A percentile compares a stretch with the other conserved stretches of the same genome.
phyloP scores from a whole-genome alignment of 64 coral and sea anemone genomes.

The Montipora foliosa region DNA sequence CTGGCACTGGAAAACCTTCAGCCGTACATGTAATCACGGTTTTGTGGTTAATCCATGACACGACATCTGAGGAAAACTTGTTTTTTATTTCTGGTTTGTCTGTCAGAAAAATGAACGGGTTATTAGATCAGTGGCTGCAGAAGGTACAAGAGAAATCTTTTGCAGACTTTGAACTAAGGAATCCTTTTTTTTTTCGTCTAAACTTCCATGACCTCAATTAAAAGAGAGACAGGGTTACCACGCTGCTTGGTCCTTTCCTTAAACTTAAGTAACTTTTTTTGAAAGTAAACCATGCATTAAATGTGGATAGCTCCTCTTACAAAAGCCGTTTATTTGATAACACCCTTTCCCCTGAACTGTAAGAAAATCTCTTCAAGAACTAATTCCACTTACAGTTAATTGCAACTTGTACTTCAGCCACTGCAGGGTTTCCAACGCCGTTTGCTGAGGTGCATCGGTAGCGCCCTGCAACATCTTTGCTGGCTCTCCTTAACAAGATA shows the following conservation, averaged over 20 bases:
- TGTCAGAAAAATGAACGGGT: neutral
- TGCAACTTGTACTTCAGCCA: neutral
- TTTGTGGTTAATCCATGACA: slow-evolving; percentile 1
- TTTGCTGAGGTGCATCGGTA: slow-evolving; percentile 17
- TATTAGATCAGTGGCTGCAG: neutral
- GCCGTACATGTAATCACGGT: neutral
- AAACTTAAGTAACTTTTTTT: no score
- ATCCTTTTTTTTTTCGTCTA: no score
- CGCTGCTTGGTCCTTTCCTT: no score
- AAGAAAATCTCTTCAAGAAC: neutral
- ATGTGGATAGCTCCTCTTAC: no score
- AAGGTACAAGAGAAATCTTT: no score
- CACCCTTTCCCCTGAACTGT: no score
- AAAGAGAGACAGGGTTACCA: no score
- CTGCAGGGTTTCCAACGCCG: neutral
- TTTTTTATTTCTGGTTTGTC: slow-evolving; percentile 27
- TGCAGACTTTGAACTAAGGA: no score
- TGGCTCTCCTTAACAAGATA: neutral
- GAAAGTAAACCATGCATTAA: no score
- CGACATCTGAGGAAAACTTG: neutral
- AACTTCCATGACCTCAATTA: no score
- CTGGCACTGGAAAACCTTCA: neutral
- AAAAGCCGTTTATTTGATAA: no score
- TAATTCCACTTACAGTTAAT: slow-evolving; percentile 8
- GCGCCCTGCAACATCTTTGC: neutral